These are phyloP conservation scores for Ondatra zibethicus DNA, from an alignment of 2,113 vertebrate genomes.

Conservation along the genomic window DNA sequence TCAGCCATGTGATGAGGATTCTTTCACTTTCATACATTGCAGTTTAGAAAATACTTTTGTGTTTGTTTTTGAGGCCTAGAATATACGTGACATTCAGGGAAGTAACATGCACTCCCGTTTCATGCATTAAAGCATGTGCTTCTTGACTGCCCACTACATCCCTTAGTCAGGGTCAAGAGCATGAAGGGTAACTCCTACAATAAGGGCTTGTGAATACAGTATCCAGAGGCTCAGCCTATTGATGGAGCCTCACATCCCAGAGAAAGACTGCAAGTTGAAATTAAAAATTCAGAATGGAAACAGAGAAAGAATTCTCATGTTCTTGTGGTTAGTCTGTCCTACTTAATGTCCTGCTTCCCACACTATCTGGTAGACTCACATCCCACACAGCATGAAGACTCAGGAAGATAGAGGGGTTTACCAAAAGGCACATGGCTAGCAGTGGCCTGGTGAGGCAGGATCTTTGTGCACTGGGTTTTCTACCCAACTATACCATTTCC, in stretches of 20 bases:
- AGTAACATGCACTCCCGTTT: background rate
- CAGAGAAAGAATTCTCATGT: background rate
- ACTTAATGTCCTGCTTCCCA: background rate
- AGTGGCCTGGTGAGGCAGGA: background rate
- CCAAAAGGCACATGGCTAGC: background rate
- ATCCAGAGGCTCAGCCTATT: background rate
- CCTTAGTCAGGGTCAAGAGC: background rate
- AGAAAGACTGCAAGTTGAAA: background rate
- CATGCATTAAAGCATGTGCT: background rate
- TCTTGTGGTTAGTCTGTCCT: background rate
- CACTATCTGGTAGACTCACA: background rate
- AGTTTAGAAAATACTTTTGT: background rate
- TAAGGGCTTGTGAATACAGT: background rate
- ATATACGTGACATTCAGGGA: background rate
- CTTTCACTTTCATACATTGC: background rate
- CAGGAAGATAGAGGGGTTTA: background rate
- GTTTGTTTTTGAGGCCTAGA: background rate
- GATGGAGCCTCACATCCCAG: background rate
- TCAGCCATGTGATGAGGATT: background rate
- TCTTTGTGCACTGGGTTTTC: background rate
- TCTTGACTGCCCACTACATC: background rate
- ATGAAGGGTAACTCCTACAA: background rate
- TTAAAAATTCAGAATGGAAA: background rate
- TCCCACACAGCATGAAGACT: rapidly evolving
- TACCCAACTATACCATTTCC: background rate